Percentiles rank a stretch among this genome's conserved stretches.
These are phyloP conservation scores for Petroica traversi DNA, from an alignment of 2,113 vertebrate species.

Conservation along the genomic window DNA sequence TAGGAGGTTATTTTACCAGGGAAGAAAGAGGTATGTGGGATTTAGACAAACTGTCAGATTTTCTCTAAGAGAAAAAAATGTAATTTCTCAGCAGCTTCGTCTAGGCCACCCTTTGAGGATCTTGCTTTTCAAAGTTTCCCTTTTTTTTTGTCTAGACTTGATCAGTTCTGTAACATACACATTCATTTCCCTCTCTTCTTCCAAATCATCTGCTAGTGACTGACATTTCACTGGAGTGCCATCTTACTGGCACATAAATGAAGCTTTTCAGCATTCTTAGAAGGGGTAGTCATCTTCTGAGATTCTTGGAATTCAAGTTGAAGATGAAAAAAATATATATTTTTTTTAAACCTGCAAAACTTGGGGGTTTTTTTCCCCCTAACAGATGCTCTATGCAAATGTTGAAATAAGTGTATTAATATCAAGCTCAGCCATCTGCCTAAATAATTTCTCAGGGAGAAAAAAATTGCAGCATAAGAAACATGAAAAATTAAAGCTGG, in stretches of 20 bases:
- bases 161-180: not conserved
- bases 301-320: conserved; percentile 54
- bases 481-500: not conserved
- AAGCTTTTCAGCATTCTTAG: conserved; percentile 39
- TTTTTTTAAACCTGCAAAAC: conserved; percentile 41
- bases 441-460: conserved; percentile 39
- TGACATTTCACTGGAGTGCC: conserved; percentile 40
- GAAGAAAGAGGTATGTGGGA: not conserved
- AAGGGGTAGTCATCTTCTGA: conserved; percentile 10
- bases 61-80: not conserved
- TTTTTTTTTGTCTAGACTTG: not conserved
- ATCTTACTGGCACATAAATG: conserved; percentile 35
- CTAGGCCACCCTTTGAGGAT: not conserved
- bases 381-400: conserved; percentile 65
- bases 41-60: not conserved
- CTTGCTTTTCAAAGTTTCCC: not conserved
- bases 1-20: not conserved
- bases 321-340: not conserved
- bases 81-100: not conserved
- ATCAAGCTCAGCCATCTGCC: conserved; percentile 51
- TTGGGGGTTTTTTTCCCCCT: not conserved
- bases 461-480: not conserved
- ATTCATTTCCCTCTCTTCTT: not conserved
- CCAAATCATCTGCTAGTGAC: conserved; percentile 29
- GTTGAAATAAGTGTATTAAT: conserved; percentile 64